Percentiles rank a stretch among this genome's conserved stretches.
phyloP scores from a whole-genome alignment of 2,113 vertebrate genomes.

The Tyrannus savana region DNA sequence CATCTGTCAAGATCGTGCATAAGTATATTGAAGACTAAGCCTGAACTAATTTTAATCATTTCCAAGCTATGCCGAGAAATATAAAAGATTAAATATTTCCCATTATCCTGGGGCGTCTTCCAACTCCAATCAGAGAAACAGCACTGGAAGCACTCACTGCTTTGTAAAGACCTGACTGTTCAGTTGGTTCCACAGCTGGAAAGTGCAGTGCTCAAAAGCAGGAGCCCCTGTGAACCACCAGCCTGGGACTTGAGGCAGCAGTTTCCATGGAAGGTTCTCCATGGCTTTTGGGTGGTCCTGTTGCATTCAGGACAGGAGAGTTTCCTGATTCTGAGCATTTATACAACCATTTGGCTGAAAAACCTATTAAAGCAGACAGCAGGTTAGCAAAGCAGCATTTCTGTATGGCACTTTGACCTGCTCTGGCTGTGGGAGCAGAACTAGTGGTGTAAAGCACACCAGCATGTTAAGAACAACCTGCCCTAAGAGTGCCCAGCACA shows the following conservation, averaged over 20 bases:
- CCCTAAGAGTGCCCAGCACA: neutral
- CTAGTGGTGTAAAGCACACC: neutral
- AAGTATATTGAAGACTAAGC: constrained; percentile 2
- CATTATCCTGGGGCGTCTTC: neutral
- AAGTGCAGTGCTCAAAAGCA: neutral
- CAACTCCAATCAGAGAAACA: neutral
- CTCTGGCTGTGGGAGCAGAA: neutral
- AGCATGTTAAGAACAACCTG: neutral
- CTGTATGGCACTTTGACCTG: neutral
- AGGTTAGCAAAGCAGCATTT: neutral
- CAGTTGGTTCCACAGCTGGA: neutral
- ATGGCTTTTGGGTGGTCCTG: neutral
- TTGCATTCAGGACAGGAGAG: neutral
- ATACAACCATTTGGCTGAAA: neutral
- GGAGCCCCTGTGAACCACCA: neutral
- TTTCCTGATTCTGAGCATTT: neutral
- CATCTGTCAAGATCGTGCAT: constrained; percentile 18
- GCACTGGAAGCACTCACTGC: neutral
- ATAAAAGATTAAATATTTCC: constrained; percentile 35
- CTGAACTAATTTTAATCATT: constrained; percentile 43
- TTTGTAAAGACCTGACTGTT: neutral
- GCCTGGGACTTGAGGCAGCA: neutral
- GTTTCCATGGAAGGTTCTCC: neutral
- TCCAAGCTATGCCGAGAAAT: neutral
- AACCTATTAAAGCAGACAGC: neutral